These are phyloP conservation scores for Drosophila nikananu DNA, from an alignment of 1,140 invertebrate genomes.

Conservation along the genomic window DNA sequence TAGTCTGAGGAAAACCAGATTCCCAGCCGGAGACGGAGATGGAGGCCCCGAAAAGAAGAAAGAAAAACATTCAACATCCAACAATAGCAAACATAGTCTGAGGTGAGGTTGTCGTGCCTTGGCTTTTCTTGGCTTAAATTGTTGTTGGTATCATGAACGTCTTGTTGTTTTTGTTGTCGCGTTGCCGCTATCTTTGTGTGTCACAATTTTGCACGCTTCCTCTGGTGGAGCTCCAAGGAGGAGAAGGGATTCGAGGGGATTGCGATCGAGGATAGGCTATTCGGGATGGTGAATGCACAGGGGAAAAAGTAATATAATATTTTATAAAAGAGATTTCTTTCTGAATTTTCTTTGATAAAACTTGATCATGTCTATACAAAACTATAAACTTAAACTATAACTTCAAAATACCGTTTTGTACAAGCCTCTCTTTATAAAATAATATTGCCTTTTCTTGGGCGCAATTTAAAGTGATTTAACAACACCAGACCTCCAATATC, in stretches of 20 bases:
- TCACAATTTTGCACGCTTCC: constrained; percentile 81
- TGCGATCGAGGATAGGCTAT: constrained; percentile 13
- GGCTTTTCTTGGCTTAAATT: constrained; percentile 39
- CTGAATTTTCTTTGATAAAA: not conserved
- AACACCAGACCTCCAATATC: not conserved
- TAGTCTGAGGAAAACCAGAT: constrained; percentile 28
- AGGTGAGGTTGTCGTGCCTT: constrained; percentile 51
- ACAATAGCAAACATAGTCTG: constrained; percentile 41
- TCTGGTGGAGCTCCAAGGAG: constrained; percentile 26
- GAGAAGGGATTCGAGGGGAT: constrained; percentile 13
- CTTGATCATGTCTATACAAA: not conserved
- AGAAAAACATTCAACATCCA: constrained; percentile 38
- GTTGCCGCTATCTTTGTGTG: constrained; percentile 78
- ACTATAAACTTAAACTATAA: too few relatives aligned
- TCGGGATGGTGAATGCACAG: constrained; percentile 12
- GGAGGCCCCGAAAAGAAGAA: constrained; percentile 20
- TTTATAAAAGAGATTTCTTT: not conserved
- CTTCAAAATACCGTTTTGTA: too few relatives aligned
- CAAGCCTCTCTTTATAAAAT: accelerated
- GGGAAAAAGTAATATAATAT: not conserved
- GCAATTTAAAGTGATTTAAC: too few relatives aligned
- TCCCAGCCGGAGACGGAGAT: constrained; percentile 19
- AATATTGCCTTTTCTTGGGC: not conserved
- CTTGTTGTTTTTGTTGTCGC: constrained; percentile 42
- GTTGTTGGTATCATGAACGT: constrained; percentile 15